phyloP scores from a whole-genome alignment of 2,797 vertebrate species.

The Epinephelus awoara region DNA sequence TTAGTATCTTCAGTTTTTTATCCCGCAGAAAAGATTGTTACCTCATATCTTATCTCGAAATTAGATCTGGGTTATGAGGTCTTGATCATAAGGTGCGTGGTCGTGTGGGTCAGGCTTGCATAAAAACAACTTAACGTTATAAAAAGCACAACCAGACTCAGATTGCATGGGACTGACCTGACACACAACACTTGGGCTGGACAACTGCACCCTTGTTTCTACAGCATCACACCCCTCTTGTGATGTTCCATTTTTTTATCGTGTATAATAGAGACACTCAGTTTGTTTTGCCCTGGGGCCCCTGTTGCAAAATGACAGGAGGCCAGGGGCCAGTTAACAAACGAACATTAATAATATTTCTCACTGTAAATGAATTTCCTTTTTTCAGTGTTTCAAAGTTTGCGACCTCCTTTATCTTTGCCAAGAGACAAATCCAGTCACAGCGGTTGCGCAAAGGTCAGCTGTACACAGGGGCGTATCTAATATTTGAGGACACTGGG shows the following conservation, averaged over 20 bases:
- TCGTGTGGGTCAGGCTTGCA: conserved; percentile 16
- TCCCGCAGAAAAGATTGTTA: background rate
- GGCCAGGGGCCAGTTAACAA: no score
- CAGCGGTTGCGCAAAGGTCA: no score
- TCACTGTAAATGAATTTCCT: no score
- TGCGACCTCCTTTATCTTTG: no score
- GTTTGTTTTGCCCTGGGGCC: no score
- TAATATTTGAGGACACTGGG: no score
- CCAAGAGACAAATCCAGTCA: no score
- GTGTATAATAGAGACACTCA: background rate
- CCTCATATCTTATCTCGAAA: conserved; percentile 1
- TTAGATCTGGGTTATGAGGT: conserved; percentile 4
- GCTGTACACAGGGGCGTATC: no score
- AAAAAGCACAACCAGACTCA: conserved; percentile 6
- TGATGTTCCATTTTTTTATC: conserved; percentile 27
- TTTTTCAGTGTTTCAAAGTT: no score
- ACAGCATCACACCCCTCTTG: conserved; percentile 15
- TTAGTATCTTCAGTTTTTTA: background rate
- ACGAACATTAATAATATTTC: no score
- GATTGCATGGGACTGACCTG: background rate
- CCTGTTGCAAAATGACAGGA: no score
- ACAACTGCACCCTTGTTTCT: conserved; percentile 53
- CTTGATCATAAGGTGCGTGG: background rate
- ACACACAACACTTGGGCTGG: conserved; percentile 12
- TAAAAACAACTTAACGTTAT: conserved; percentile 14